Evolutionary conservation across 2,888 invertebrate genomes (phyloP), one percentile per base, ranked within the genome.

Genomic region (Melanostoma scalare): DNA sequence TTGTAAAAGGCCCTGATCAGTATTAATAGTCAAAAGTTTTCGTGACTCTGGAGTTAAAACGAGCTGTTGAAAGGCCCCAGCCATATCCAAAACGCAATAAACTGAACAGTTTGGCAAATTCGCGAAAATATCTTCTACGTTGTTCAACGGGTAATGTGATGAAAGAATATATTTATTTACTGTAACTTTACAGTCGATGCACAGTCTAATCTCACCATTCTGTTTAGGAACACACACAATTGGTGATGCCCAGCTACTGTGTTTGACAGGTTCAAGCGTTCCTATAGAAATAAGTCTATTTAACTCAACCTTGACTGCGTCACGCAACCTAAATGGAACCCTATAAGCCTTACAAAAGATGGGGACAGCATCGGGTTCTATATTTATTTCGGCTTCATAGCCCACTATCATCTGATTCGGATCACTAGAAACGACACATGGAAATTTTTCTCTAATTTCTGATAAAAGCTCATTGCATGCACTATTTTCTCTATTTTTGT

Each of bases 101-200:
- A 80, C 73, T 63, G 84, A 80, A 35, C 86, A 86, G 31, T 86
- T 86, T 52, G 68, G 73, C 30, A 89, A 48, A 10, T 75, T 73
- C 1, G 75, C 46, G 2, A 75, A 68, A 48, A 58, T 44, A 20
- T 75, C 68, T 36, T 58, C 58, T 30, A 65, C 53, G 3, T 53
- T 63, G 9, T 60, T 60, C 20, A 60, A 46, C 20, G 87, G 87
- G 69, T 87, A 89, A 63, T 87, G 86, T 10, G 88, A 87, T 10
- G 74, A 73, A 40, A 87, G 33, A 10, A 81, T 6, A n/a, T 50
- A 40, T 56, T 67, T 81, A 48, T 81, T 81, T 4, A 81, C 44
- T 0, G 89, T 88, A 46, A 80, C 84, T 67, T 88, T 88, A 52
- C 86, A 88, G 86, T 90, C 89, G 3, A 87, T 86, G 85, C 88